phyloP scores from a whole-genome alignment of 2,888 invertebrate genomes.

The Tinea pellionella region DNA sequence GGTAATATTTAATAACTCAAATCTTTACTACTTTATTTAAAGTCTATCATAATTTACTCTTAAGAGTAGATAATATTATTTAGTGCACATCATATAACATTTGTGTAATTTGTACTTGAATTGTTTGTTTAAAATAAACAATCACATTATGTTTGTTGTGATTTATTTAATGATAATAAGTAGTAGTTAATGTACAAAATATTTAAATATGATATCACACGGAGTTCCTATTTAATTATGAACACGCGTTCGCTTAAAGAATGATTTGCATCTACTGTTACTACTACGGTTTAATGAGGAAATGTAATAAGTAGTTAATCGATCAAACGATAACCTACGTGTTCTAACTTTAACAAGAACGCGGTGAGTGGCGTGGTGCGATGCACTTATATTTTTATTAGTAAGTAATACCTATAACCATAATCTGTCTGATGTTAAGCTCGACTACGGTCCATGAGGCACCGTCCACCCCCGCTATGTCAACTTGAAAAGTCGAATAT shows the following conservation, averaged over 20 bases:
- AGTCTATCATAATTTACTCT: not conserved
- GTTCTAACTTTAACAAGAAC: too few relatives aligned
- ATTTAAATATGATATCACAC: not conserved
- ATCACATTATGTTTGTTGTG: not conserved
- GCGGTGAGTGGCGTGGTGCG: too few relatives aligned
- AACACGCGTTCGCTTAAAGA: too few relatives aligned
- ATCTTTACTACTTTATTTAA: not conserved
- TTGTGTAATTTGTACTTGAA: not conserved
- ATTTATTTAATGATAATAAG: not conserved
- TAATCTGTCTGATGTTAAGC: too few relatives aligned
- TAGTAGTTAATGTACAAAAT: not conserved
- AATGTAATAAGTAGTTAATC: not conserved
- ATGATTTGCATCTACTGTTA: too few relatives aligned
- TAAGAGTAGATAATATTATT: not conserved
- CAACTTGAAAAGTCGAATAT: too few relatives aligned
- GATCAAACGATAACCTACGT: not conserved
- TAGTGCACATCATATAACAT: not conserved
- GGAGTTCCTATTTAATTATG: too few relatives aligned
- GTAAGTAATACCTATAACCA: too few relatives aligned
- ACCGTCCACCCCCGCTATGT: too few relatives aligned
- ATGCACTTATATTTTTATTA: too few relatives aligned
- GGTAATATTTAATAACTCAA: not conserved
- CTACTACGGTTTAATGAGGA: too few relatives aligned
- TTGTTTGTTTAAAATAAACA: not conserved
- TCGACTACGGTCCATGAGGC: too few relatives aligned